These are phyloP conservation scores for Cliona cf. orientalis DNA, from an alignment of 37 sponge, comb jelly and placozoan genomes.

Conservation along the genomic window DNA sequence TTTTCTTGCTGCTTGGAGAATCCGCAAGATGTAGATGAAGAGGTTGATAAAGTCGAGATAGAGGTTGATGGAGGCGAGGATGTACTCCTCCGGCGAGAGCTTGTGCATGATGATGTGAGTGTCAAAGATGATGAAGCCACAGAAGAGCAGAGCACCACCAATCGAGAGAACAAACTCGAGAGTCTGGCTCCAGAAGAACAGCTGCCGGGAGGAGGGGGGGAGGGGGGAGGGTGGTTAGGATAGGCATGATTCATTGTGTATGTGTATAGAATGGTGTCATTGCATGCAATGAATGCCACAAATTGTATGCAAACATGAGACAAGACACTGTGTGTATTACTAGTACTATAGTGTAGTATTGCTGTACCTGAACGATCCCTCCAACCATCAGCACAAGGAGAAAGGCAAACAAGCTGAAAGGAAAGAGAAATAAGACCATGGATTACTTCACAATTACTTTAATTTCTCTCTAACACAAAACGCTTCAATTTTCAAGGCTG, in stretches of 20 bases:
- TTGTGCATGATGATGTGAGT: constrained; percentile 96
- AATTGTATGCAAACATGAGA: not conserved
- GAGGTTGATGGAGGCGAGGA: constrained; percentile 93
- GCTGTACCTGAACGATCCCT: constrained; percentile 80
- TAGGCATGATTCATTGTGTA: not conserved
- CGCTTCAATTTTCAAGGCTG: not conserved
- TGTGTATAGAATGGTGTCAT: not conserved
- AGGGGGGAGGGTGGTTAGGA: not conserved
- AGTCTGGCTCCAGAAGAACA: constrained; percentile 80
- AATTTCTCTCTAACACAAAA: constrained; percentile 2
- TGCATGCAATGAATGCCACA: not conserved
- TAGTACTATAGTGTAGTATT: not conserved
- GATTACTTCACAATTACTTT: not conserved
- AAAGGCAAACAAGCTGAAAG: constrained; percentile 77
- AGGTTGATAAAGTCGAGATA: constrained; percentile 96
- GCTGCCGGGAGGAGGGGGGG: constrained; percentile 45
- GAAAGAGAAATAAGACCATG: not conserved
- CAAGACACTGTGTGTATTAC: not conserved
- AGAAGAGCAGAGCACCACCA: constrained; percentile 93
- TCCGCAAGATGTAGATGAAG: constrained; percentile 89
- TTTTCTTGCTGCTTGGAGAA: constrained; percentile 64
- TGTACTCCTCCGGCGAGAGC: constrained; percentile 94
- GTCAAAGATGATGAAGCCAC: constrained; percentile 97
- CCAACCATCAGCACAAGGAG: constrained; percentile 85
- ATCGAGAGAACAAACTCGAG: constrained; percentile 86